Evolutionary conservation across 2,797 vertebrate genomes (phyloP).

Genomic region (Sebastes iracundus): DNA sequence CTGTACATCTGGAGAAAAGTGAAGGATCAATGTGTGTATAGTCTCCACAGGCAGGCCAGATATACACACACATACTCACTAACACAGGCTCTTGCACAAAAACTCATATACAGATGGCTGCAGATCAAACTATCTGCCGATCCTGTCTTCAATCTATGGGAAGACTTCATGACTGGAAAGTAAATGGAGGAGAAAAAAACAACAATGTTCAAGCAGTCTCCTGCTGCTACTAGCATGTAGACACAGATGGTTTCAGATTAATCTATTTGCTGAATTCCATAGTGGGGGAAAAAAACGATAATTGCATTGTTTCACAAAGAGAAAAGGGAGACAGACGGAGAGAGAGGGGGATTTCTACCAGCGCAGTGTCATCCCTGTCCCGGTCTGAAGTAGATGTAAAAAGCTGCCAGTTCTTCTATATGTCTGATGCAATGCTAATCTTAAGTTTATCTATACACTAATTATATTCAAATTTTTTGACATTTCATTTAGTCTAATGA

Average conservation of each 20-base stretch:
- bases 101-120: conserved; percentile 50
- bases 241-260: conserved; percentile 60
- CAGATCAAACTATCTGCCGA: conserved; percentile 52
- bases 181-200: conserved; percentile 25
- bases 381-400: conserved; percentile 6
- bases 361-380: background rate
- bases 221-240: conserved; percentile 9
- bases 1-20: conserved; percentile 54
- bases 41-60: conserved; percentile 20
- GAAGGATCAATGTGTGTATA: conserved; percentile 32
- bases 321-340: background rate
- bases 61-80: background rate
- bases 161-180: conserved; percentile 49
- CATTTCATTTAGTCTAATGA: background rate
- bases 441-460: background rate
- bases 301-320: conserved; percentile 51
- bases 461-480: background rate
- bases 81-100: background rate
- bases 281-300: conserved; percentile 7
- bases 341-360: background rate
- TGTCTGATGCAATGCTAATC: background rate
- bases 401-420: background rate
- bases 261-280: conserved; percentile 51
- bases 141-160: conserved; percentile 38
- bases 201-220: conserved; percentile 25